These are phyloP conservation scores for Hoplodrina ambigua DNA, from an alignment of 2,888 invertebrate species.

Conservation along the genomic window DNA sequence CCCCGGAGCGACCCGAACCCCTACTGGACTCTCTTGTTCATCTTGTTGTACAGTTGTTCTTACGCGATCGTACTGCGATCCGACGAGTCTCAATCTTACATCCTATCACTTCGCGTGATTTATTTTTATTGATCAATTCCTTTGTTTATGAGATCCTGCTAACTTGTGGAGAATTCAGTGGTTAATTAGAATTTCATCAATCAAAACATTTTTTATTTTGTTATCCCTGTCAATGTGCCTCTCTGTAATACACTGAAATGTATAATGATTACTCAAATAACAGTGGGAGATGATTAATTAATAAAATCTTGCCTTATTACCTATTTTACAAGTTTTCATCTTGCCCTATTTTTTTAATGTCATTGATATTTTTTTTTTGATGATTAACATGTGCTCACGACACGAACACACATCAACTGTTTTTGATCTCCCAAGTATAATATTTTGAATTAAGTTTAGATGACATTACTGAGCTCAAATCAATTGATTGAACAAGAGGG, in stretches of 20 bases:
- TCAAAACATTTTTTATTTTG: slow-evolving; percentile 90
- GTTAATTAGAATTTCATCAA: slow-evolving; percentile 89
- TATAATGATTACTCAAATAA: slow-evolving; percentile 84
- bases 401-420: slow-evolving; percentile 44
- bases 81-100: slow-evolving; percentile 71
- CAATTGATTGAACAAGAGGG: slow-evolving; percentile 79
- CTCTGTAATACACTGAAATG: slow-evolving; percentile 85
- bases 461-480: slow-evolving; percentile 50
- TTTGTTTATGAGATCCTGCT: slow-evolving; percentile 90
- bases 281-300: slow-evolving; percentile 85
- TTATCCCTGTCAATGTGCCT: slow-evolving; percentile 88
- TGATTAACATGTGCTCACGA: slow-evolving; percentile 42
- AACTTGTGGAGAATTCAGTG: slow-evolving; percentile 88
- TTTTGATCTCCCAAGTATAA: slow-evolving; percentile 63
- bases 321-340: slow-evolving; percentile 83
- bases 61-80: slow-evolving; percentile 72
- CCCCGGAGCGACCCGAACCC: slow-evolving; percentile 84
- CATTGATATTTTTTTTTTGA: slow-evolving; percentile 42
- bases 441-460: slow-evolving; percentile 20
- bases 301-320: slow-evolving; percentile 89
- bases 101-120: slow-evolving; percentile 72
- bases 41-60: slow-evolving; percentile 73
- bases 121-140: slow-evolving; percentile 86
- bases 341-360: slow-evolving; percentile 68
- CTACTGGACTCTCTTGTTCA: slow-evolving; percentile 80